Evolutionary conservation across 2,797 vertebrate genomes (phyloP).

Genomic region (Gymnopithys bicolor): DNA sequence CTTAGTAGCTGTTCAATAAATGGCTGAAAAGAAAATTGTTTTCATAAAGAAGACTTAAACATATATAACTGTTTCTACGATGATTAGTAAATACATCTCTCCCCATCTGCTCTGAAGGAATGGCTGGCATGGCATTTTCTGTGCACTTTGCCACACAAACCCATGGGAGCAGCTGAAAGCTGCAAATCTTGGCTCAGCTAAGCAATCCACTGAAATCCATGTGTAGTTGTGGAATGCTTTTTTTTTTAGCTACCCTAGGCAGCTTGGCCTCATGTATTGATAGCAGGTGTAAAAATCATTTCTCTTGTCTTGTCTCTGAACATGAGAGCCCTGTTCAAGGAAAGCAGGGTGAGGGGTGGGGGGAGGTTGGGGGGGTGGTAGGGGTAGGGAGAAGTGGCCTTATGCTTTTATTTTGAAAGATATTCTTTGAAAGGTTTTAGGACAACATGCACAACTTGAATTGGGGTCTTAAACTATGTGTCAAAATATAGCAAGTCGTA

Average conservation of each 20-base stretch:
- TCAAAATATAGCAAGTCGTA: conserved; percentile 26
- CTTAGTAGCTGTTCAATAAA: neutral
- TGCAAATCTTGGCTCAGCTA: conserved; percentile 46
- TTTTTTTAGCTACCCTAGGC: conserved; percentile 23
- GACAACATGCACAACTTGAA: neutral
- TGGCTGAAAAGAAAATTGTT: neutral
- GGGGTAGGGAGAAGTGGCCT: neutral
- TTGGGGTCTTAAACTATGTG: neutral
- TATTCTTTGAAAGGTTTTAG: neutral
- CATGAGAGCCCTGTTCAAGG: neutral
- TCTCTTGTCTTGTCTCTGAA: conserved; percentile 18
- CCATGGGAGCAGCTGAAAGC: conserved; percentile 47
- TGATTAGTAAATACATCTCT: conserved; percentile 4
- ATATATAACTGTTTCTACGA: neutral
- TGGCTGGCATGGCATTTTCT: conserved; percentile 26
- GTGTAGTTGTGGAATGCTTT: neutral
- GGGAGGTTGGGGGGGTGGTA: no score
- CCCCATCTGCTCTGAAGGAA: conserved; percentile 41
- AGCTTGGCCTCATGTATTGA: conserved; percentile 4
- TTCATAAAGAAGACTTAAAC: neutral
- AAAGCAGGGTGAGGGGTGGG: no score
- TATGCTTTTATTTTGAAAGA: neutral
- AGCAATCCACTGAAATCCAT: conserved; percentile 34
- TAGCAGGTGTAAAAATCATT: conserved; percentile 38
- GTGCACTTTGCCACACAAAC: conserved; percentile 23